A percentile compares a stretch with the other conserved stretches of the same genome.
These are phyloP conservation scores for Automeris io DNA, from an alignment of 2,888 invertebrate species.

Conservation along the genomic window DNA sequence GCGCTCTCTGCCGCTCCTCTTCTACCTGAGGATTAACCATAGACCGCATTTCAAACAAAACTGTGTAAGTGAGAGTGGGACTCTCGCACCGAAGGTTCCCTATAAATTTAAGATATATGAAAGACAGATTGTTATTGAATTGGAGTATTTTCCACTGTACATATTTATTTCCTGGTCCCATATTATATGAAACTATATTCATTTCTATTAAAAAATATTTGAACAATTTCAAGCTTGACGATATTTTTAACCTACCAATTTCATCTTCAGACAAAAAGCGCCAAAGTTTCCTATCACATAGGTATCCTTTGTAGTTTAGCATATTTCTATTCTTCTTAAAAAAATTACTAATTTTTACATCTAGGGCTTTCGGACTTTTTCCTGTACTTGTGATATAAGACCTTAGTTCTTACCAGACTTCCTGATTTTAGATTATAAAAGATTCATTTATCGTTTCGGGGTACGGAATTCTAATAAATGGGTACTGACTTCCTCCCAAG, in stretches of 20 bases:
- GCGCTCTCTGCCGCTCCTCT: slow-evolving; percentile 35
- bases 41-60: not conserved
- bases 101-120: not conserved
- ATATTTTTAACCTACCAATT: too few relatives aligned
- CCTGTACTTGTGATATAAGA: not conserved
- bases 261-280: too few relatives aligned
- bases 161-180: not conserved
- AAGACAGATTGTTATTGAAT: too few relatives aligned
- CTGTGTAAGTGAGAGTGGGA: not conserved
- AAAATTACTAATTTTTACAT: not conserved
- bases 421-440: not conserved
- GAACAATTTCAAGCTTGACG: too few relatives aligned
- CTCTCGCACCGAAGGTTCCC: not conserved
- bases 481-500: slow-evolving; percentile 48
- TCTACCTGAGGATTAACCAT: slow-evolving; percentile 33
- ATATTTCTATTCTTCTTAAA: too few relatives aligned
- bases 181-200: not conserved
- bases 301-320: too few relatives aligned
- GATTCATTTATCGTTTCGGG: not conserved
- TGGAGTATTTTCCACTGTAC: not conserved
- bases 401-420: not conserved
- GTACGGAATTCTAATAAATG: not conserved
- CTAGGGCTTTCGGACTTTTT: not conserved
- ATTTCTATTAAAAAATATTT: too few relatives aligned
- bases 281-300: too few relatives aligned